Evolutionary conservation across 2,797 vertebrate genomes (phyloP).

Genomic region (Lepilemur ruficaudatus): DNA sequence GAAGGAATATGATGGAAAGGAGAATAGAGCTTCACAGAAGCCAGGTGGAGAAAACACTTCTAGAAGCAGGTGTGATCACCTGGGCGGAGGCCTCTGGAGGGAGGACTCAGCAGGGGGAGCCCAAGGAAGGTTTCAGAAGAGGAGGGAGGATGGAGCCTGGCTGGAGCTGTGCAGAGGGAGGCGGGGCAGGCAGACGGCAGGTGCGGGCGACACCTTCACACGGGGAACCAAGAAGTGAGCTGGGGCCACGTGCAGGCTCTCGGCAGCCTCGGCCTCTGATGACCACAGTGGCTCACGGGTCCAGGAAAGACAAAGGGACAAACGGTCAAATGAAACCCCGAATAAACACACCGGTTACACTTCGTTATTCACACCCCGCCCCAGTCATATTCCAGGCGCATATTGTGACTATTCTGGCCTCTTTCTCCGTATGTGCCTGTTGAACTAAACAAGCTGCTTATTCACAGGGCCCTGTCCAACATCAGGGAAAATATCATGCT

Average conservation of each 20-base stretch:
- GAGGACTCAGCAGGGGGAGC: neutral
- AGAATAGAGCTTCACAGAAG: neutral
- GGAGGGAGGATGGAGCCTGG: neutral
- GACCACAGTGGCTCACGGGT: neutral
- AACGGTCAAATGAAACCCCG: neutral
- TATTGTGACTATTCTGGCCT: too few relatives aligned
- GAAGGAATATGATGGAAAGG: neutral
- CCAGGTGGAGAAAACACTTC: neutral
- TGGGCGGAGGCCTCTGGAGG: accelerated
- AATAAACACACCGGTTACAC: accelerated
- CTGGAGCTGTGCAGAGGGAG: neutral
- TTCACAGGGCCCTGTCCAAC: neutral
- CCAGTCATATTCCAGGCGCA: accelerated
- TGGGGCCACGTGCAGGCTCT: accelerated
- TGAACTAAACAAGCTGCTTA: neutral
- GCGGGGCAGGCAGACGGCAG: neutral
- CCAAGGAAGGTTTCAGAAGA: neutral
- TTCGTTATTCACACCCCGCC: too few relatives aligned
- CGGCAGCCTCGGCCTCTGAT: neutral
- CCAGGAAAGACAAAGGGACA: neutral
- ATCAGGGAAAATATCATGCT: accelerated
- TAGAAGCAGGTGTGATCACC: neutral
- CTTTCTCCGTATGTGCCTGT: neutral
- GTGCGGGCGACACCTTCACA: accelerated
- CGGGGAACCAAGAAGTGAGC: neutral